Conservation (phyloP, 2,113 vertebrate species). For the Cyprinodon tularosa region DNA sequence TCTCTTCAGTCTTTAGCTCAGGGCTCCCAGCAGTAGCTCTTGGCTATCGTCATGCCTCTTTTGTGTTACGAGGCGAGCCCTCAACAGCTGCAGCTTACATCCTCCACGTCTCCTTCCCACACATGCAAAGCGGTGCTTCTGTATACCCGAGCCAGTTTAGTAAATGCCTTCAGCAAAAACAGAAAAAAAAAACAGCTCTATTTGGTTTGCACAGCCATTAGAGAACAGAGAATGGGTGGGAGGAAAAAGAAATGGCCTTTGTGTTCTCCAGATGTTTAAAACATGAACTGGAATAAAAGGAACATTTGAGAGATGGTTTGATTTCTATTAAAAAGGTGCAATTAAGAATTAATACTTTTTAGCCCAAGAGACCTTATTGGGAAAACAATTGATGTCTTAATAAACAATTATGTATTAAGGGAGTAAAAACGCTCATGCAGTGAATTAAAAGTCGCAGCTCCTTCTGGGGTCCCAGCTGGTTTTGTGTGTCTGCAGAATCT, state of each 20-base stretch:
- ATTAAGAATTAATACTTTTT: not conserved
- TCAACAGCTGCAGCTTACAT: conserved; percentile 65
- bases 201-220: conserved; percentile 43
- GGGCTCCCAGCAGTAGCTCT: conserved; percentile 55
- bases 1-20: conserved; percentile 37
- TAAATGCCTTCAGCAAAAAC: conserved; percentile 34
- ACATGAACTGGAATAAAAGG: conserved; percentile 8
- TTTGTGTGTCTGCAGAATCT: conserved; percentile 88
- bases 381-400: not conserved
- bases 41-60: conserved; percentile 47
- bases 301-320: not conserved
- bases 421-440: not conserved
- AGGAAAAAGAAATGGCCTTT: conserved; percentile 14
- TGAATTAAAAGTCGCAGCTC: conserved; percentile 25
- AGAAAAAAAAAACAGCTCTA: conserved; percentile 56
- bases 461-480: conserved; percentile 70
- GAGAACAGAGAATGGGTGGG: conserved; percentile 40
- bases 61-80: conserved; percentile 54
- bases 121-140: conserved; percentile 18
- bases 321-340: not conserved
- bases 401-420: not conserved
- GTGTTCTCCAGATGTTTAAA: conserved; percentile 13
- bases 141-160: conserved; percentile 60
- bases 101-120: conserved; percentile 38
- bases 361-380: not conserved